These are phyloP conservation scores for Agriotes lineatus DNA, from an alignment of 2,888 invertebrate genomes.

Conservation along the genomic window DNA sequence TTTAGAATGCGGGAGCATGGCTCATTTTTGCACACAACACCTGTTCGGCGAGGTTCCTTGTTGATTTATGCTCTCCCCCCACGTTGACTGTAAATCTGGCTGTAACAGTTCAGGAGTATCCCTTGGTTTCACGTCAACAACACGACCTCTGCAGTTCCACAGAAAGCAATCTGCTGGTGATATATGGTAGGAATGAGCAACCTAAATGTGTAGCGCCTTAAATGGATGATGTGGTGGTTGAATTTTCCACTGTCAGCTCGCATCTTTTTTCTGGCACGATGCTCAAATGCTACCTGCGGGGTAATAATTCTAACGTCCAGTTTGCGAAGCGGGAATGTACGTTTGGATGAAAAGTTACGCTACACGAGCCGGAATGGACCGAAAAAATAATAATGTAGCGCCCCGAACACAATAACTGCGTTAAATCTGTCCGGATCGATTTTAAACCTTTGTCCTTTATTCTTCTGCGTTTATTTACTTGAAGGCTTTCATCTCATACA, in stretches of 20 bases:
- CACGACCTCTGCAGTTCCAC: conserved; percentile 18
- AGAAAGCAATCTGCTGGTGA: conserved; percentile 17
- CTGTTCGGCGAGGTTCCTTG: conserved; percentile 17
- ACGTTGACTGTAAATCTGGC: conserved; percentile 17
- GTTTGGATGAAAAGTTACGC: too few relatives aligned
- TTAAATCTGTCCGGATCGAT: too few relatives aligned
- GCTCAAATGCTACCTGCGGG: not conserved
- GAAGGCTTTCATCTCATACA: too few relatives aligned
- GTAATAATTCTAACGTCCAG: too few relatives aligned
- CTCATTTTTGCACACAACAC: conserved; percentile 11
- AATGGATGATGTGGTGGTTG: conserved; percentile 15
- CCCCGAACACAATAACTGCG: too few relatives aligned
- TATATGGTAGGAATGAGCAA: conserved; percentile 9
- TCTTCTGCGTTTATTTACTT: too few relatives aligned
- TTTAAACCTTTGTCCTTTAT: too few relatives aligned
- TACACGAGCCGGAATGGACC: too few relatives aligned
- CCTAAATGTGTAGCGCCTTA: conserved; percentile 11
- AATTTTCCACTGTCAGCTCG: conserved; percentile 8
- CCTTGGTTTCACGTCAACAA: conserved; percentile 20
- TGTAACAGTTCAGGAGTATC: conserved; percentile 21
- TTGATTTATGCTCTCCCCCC: conserved; percentile 19
- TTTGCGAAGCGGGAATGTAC: too few relatives aligned
- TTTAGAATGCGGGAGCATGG: not conserved
- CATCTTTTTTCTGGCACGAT: not conserved
- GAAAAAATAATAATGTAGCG: too few relatives aligned